These are phyloP conservation scores for Euspilapteryx auroguttella DNA, from an alignment of 2,888 invertebrate species.

Conservation along the genomic window DNA sequence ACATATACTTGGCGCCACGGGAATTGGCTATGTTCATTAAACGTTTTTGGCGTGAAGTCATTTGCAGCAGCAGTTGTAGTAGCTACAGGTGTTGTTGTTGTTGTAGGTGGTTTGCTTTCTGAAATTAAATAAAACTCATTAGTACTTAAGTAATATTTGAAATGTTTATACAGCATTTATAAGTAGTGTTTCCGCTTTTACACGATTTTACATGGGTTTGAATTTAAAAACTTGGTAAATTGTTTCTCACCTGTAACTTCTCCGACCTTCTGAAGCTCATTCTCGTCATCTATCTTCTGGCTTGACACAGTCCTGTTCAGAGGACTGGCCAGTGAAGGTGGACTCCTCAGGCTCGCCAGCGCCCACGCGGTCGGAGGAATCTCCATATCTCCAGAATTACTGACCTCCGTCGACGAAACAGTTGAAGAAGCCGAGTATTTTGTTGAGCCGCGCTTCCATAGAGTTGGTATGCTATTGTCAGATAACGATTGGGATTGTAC, in stretches of 20 bases:
- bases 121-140: too few species aligned
- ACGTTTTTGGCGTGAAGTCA: slow-evolving; percentile 27
- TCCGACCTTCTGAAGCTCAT: slow-evolving; percentile 43
- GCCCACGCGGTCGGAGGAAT: slow-evolving; percentile 59
- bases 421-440: slow-evolving; percentile 32
- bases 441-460: slow-evolving; percentile 53
- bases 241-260: slow-evolving; percentile 33
- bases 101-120: too few species aligned
- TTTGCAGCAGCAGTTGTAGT: too few species aligned
- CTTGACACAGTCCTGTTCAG: slow-evolving; percentile 21
- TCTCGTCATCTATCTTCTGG: slow-evolving; percentile 32
- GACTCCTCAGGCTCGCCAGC: slow-evolving; percentile 41
- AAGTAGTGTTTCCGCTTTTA: too few species aligned
- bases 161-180: not conserved
- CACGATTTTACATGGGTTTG: too few species aligned
- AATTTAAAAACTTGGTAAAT: too few species aligned
- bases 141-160: too few species aligned
- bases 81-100: too few species aligned
- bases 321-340: slow-evolving; percentile 23
- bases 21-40: slow-evolving; percentile 28
- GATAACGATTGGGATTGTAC: slow-evolving; percentile 39
- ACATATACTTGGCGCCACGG: slow-evolving; percentile 25
- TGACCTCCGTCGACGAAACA: slow-evolving; percentile 16
- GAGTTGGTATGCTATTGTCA: slow-evolving; percentile 46
- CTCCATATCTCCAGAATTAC: slow-evolving; percentile 25